phyloP scores from a whole-genome alignment of 1,140 invertebrate species.

The Drosophila murphyi region DNA sequence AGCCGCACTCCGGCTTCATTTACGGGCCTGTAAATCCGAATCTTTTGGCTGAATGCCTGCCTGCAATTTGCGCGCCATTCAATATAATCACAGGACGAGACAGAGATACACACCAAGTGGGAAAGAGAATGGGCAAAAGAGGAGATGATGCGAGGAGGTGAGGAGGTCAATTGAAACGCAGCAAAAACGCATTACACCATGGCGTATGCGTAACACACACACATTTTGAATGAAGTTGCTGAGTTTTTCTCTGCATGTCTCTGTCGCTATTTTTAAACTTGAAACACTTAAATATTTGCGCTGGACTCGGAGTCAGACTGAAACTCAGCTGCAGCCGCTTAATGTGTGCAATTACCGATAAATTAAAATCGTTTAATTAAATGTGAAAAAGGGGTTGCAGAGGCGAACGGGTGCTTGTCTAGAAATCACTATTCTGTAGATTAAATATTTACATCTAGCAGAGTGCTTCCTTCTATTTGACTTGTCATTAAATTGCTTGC shows the following conservation, averaged over 20 bases:
- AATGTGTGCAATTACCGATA: constrained; percentile 49
- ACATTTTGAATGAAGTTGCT: constrained; percentile 31
- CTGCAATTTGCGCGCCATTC: constrained; percentile 70
- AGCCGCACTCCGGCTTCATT: constrained; percentile 45
- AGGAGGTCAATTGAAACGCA: neutral
- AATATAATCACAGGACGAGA: constrained; percentile 60
- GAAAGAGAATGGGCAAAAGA: too few species aligned
- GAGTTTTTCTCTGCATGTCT: neutral
- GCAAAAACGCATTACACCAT: constrained; percentile 57
- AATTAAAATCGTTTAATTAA: constrained; percentile 66
- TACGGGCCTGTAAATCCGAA: constrained; percentile 31
- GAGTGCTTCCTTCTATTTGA: constrained; percentile 45
- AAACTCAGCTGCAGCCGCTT: neutral
- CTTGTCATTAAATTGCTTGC: constrained; percentile 41
- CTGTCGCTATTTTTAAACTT: constrained; percentile 15
- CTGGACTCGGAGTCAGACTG: constrained; percentile 2
- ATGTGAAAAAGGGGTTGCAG: neutral
- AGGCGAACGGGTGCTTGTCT: constrained; percentile 5
- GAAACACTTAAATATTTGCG: constrained; percentile 25
- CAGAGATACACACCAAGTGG: neutral
- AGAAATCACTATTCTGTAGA: constrained; percentile 21
- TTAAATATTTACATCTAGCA: constrained; percentile 29
- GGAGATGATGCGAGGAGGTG: constrained; percentile 1
- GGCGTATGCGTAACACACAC: constrained; percentile 59
- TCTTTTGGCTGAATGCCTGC: constrained; percentile 45